Conservation (phyloP, 2,113 vertebrate genomes). For the Fregetta grallaria region DNA sequence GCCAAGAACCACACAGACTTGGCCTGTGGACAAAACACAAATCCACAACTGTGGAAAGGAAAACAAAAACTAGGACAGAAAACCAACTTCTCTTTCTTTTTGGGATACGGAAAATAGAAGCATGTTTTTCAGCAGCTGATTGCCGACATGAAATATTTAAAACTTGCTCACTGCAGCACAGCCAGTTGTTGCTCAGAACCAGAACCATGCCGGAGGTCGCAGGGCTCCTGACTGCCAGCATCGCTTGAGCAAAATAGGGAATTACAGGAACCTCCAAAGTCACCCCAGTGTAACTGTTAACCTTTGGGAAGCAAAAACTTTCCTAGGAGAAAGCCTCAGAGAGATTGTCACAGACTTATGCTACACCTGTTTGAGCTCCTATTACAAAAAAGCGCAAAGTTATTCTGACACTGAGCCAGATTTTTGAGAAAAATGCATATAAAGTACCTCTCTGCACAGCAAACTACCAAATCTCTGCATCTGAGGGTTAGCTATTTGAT, state of each 20-base stretch:
- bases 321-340: background rate
- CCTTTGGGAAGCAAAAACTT: background rate
- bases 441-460: background rate
- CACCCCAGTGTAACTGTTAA: background rate
- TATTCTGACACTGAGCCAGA: background rate
- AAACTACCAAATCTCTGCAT: background rate
- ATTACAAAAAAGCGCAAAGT: background rate
- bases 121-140: slow-evolving; percentile 34
- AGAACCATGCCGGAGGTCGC: background rate
- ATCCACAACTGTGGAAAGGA: slow-evolving; percentile 52
- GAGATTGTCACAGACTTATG: background rate
- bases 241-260: background rate
- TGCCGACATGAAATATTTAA: background rate
- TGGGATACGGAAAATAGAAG: slow-evolving; percentile 24
- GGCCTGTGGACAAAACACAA: slow-evolving; percentile 42
- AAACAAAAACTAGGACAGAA: slow-evolving; percentile 30
- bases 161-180: background rate
- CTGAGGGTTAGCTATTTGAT: background rate
- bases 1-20: slow-evolving; percentile 63
- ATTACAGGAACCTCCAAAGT: background rate
- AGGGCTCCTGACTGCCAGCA: background rate
- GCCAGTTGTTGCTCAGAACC: background rate
- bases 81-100: slow-evolving; percentile 16
- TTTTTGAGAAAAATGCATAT: background rate
- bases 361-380: background rate